phyloP scores from a whole-genome alignment of 2,113 vertebrate species.

The Datnioides undecimradiatus region DNA sequence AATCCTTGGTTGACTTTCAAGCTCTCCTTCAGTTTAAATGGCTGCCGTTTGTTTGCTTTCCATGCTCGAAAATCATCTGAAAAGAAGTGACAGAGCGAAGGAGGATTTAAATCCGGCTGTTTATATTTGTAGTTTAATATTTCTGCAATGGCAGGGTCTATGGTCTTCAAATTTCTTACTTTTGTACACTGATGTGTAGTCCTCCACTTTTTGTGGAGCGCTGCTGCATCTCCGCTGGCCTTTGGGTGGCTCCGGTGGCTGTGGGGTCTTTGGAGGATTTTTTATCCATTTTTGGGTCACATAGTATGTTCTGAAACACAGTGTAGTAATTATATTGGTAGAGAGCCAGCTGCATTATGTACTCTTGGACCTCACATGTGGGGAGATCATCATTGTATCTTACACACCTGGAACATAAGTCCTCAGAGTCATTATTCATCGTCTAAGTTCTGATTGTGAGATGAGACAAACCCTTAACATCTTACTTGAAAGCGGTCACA shows the following conservation, averaged over 20 bases:
- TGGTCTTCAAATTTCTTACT: slow-evolving; percentile 42
- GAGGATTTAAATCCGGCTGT: background rate
- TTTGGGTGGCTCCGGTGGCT: background rate
- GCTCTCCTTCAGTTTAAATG: slow-evolving; percentile 47
- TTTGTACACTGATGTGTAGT: slow-evolving; percentile 51
- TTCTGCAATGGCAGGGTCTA: background rate
- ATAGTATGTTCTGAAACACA: slow-evolving; percentile 55
- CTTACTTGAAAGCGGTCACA: slow-evolving; percentile 35
- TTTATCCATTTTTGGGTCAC: slow-evolving; percentile 3
- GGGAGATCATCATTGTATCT: too few relatives aligned
- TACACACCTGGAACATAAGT: background rate
- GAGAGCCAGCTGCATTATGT: background rate
- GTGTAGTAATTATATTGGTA: too few relatives aligned
- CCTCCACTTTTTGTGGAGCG: background rate
- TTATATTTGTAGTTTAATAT: background rate
- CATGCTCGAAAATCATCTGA: slow-evolving; percentile 82
- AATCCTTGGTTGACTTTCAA: slow-evolving; percentile 51
- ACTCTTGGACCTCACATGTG: too few relatives aligned
- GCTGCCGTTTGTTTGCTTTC: slow-evolving; percentile 65
- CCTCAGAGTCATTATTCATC: background rate
- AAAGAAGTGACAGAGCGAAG: slow-evolving; percentile 48
- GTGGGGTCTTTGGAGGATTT: slow-evolving; percentile 12
- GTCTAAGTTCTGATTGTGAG: background rate
- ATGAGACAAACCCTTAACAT: background rate
- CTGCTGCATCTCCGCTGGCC: background rate